Evolutionary conservation across 2,113 vertebrate genomes (phyloP).

Genomic region (Tetraodon nigroviridis): DNA sequence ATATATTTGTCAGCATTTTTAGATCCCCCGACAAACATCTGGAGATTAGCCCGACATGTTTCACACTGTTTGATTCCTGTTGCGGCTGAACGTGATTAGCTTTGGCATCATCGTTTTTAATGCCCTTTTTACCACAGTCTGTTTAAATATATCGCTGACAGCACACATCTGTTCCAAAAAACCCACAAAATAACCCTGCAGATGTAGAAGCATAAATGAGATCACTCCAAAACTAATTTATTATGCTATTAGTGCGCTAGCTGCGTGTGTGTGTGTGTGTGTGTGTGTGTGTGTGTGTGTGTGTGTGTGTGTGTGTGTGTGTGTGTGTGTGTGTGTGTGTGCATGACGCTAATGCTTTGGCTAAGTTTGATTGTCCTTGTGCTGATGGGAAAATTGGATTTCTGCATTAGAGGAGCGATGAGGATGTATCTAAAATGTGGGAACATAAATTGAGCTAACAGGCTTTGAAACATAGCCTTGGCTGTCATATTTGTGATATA

Average conservation of each 20-base stretch:
- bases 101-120: background rate
- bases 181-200: too few relatives aligned
- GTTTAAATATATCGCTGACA: background rate
- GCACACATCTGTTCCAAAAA: background rate
- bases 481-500: background rate
- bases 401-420: background rate
- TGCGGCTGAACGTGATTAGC: too few relatives aligned
- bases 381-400: background rate
- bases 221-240: too few relatives aligned
- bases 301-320: too few relatives aligned
- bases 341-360: background rate
- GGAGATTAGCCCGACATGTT: too few relatives aligned
- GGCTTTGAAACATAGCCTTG: background rate
- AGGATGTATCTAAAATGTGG: background rate
- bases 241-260: too few relatives aligned
- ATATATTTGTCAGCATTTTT: background rate
- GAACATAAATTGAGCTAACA: background rate
- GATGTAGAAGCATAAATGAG: too few relatives aligned
- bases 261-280: too few relatives aligned
- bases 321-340: too few relatives aligned
- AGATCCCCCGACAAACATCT: too few relatives aligned
- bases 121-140: background rate
- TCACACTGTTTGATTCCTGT: too few relatives aligned
- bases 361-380: background rate
- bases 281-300: too few relatives aligned